phyloP scores from a whole-genome alignment of 2,888 invertebrate species.

The Parnassius apollo region DNA sequence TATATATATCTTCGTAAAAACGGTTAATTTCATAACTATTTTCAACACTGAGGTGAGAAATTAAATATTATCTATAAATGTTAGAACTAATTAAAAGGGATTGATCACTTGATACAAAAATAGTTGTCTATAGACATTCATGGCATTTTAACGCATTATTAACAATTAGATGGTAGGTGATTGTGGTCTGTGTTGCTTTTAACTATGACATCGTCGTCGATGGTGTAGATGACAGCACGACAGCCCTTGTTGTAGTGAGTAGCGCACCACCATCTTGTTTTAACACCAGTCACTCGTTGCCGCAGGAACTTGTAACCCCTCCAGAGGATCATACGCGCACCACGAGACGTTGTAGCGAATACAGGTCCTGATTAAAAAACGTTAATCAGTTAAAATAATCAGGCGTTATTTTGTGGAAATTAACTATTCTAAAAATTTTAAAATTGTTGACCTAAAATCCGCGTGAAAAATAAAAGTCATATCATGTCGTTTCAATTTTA shows the following conservation, averaged over 20 bases:
- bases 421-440: too few species aligned
- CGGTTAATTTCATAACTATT: too few species aligned
- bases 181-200: conserved; percentile 16
- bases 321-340: conserved; percentile 39
- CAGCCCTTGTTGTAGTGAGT: conserved; percentile 25
- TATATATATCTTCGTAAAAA: too few species aligned
- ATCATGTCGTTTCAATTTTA: too few species aligned
- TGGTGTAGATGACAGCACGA: conserved; percentile 23
- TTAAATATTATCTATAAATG: too few species aligned
- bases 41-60: too few species aligned
- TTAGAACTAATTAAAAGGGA: too few species aligned
- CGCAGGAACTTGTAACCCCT: conserved; percentile 43
- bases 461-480: too few species aligned
- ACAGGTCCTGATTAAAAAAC: conserved; percentile 24
- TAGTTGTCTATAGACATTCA: too few species aligned
- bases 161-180: conserved; percentile 4
- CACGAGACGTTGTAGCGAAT: conserved; percentile 35
- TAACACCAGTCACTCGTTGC: conserved; percentile 35
- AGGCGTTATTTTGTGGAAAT: neutral
- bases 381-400: neutral
- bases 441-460: too few species aligned
- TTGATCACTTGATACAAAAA: too few species aligned
- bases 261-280: conserved; percentile 44
- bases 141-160: neutral
- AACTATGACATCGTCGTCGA: conserved; percentile 10